Evolutionary conservation across 2,888 invertebrate species (phyloP).

Genomic region (Laothoe populi): DNA sequence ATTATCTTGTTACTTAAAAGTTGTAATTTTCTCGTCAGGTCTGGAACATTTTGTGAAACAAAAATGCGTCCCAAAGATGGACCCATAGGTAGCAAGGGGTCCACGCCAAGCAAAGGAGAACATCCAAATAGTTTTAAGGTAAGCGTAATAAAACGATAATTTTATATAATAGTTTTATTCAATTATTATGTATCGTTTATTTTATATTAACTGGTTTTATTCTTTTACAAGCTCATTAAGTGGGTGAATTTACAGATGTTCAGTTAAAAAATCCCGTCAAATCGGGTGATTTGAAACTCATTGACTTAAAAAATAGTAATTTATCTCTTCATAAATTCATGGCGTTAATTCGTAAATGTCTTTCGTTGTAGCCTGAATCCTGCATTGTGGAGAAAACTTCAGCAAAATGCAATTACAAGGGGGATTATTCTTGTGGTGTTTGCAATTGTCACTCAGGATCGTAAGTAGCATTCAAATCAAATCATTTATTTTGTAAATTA

Average conservation of each 20-base stretch:
- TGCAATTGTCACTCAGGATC: conserved; percentile 62
- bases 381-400: conserved; percentile 59
- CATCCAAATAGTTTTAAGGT: neutral
- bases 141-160: too few relatives aligned
- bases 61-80: neutral
- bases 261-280: too few relatives aligned
- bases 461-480: conserved; percentile 34
- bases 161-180: too few relatives aligned
- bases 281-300: too few relatives aligned
- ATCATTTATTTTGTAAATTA: too few relatives aligned
- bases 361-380: neutral
- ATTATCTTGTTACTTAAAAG: neutral
- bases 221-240: too few relatives aligned
- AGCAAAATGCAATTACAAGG: conserved; percentile 64
- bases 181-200: too few relatives aligned
- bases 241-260: too few relatives aligned
- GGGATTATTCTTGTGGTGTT: conserved; percentile 76
- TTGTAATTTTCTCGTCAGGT: conserved; percentile 1
- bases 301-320: too few relatives aligned
- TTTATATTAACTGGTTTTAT: too few relatives aligned
- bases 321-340: too few relatives aligned
- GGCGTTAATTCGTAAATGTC: neutral
- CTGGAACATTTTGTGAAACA: conserved; percentile 16
- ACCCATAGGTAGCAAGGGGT: neutral
- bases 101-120: neutral